Evolutionary conservation across 2,888 invertebrate genomes (phyloP).

Genomic region (Tromatobia lineatoria): DNA sequence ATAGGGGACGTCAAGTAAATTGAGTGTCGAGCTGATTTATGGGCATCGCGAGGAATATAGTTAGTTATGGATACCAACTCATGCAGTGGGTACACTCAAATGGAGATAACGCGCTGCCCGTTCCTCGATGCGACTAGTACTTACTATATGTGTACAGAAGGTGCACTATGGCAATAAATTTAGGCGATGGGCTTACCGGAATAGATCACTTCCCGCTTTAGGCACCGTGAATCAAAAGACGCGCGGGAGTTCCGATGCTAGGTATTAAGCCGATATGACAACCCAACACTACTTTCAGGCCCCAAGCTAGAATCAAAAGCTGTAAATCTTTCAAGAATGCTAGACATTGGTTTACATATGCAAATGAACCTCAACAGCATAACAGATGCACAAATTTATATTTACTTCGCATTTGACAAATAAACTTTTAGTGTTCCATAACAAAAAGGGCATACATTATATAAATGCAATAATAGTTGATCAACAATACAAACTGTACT

Average conservation of each 20-base stretch:
- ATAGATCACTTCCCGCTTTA: conserved; percentile 54
- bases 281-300: neutral
- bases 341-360: no score
- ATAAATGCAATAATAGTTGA: no score
- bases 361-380: no score
- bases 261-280: neutral
- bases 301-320: neutral
- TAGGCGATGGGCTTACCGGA: conserved; percentile 51
- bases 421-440: no score
- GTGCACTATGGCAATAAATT: conserved; percentile 55
- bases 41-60: conserved; percentile 53
- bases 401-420: no score
- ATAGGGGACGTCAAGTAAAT: conserved; percentile 62
- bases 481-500: no score
- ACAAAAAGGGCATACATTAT: no score
- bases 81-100: conserved; percentile 31
- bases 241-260: neutral
- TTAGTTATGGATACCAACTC: conserved; percentile 49
- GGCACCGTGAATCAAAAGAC: conserved; percentile 23
- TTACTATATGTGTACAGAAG: conserved; percentile 40
- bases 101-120: conserved; percentile 50
- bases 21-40: conserved; percentile 65
- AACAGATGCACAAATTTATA: no score
- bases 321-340: no score
- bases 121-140: conserved; percentile 16